Conservation (phyloP, 2,888 invertebrate genomes). For the Rambutsinella grinnellia region DNA sequence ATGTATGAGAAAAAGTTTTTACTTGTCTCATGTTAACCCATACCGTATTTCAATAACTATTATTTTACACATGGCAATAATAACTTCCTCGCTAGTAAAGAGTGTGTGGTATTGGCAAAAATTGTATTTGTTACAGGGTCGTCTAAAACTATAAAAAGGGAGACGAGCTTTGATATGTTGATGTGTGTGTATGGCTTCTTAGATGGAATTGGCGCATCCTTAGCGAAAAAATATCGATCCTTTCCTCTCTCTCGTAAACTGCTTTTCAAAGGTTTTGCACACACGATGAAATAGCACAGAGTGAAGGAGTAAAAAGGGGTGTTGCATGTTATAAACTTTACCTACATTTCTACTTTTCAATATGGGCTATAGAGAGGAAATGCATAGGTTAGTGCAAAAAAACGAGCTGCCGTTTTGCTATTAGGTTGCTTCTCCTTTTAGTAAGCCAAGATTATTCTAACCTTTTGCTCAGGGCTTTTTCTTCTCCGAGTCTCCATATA, state of each 20-base stretch:
- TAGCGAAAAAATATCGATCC: too few species aligned
- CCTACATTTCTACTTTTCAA: background rate
- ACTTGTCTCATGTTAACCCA: background rate
- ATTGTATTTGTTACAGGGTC: slow-evolving; percentile 30
- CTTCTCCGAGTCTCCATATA: too few species aligned
- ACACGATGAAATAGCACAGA: background rate
- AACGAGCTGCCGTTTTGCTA: too few species aligned
- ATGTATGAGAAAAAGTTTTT: background rate
- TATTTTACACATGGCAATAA: background rate
- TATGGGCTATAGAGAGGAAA: background rate
- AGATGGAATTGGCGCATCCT: slow-evolving; percentile 33
- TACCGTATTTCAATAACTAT: background rate
- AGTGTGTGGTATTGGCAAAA: background rate
- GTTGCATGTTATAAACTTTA: background rate
- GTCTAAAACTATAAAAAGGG: slow-evolving; percentile 1
- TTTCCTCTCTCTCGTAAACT: slow-evolving; percentile 1
- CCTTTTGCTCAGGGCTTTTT: background rate
- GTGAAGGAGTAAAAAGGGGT: background rate
- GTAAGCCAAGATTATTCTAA: background rate
- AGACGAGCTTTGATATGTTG: slow-evolving; percentile 18
- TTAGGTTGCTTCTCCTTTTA: background rate
- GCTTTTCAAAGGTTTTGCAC: background rate
- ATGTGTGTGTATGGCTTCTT: slow-evolving; percentile 27
- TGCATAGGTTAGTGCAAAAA: background rate
- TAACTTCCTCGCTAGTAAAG: background rate